Evolutionary conservation across 2,113 vertebrate species (phyloP), one percentile per base, ranked within the genome.

Genomic region (Lampris megalopsis): DNA sequence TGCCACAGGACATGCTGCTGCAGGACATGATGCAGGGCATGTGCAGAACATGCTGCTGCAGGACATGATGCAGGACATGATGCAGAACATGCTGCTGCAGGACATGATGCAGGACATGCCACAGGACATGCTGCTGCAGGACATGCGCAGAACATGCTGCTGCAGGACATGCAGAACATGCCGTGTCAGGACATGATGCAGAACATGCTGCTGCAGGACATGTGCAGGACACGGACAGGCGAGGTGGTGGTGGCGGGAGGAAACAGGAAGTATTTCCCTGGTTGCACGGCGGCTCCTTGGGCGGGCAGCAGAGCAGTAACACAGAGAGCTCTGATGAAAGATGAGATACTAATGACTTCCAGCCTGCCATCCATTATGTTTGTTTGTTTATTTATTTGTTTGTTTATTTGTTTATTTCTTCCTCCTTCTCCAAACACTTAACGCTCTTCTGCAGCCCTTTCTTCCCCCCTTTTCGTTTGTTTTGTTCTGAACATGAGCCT

Each of bases 341-440:
- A 80, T 68, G 81, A 85, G 71, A 49, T 58, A 84, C 82, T 89
- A 86, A 87, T 89, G 74, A 77, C 67, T 79, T 24, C 40, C 71
- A 78, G 73, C 73, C 76, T 86, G 86, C 65, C 73, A 82, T 77
- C 24, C 24, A 24, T 24, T 24, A 24, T 11, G 45, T 68, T 61
- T 5, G 40, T 48, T 41, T 45, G 53, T 5, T 8, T 10, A 2
- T 60, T 50, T 41, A 36, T 10, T 43, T 73, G 80, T 77, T 37
- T 11, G 41, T 68, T 61, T 5, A 40, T 48, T 41, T 45, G 53
- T 5, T 8, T 10, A 2, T 60, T 50, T 41, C 36, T 10, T 43
- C 42, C 11, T 66, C 35, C 11, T 47, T 60, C 1, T 68, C 37
- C 38, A 4, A 60, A 6, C 5, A 48, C 56, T 71, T 10, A 2